phyloP scores from a whole-genome alignment of 2,888 invertebrate species.

The Timandra comae region DNA sequence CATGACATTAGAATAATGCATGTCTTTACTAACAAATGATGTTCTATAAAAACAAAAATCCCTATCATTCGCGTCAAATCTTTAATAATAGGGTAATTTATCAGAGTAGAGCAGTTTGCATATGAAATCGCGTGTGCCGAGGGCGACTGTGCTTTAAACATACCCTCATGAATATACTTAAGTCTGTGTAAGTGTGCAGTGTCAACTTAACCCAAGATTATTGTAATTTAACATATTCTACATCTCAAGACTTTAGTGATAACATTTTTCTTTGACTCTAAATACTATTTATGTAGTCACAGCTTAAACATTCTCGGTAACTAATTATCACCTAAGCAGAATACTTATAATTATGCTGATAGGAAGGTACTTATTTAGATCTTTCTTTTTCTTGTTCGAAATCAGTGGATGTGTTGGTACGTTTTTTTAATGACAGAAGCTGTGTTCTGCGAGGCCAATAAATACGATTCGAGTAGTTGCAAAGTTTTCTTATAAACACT shows the following conservation, averaged over 20 bases:
- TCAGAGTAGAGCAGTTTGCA: slow-evolving; percentile 60
- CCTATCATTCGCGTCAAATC: slow-evolving; percentile 58
- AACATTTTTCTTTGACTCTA: no score
- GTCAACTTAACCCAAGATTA: slow-evolving; percentile 1
- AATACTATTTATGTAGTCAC: slow-evolving; percentile 1
- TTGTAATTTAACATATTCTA: slow-evolving; percentile 1
- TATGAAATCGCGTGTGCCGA: slow-evolving; percentile 56
- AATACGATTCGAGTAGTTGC: no score
- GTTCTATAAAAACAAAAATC: slow-evolving; percentile 39
- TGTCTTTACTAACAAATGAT: slow-evolving; percentile 10
- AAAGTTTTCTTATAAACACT: no score
- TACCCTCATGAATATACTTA: slow-evolving; percentile 25
- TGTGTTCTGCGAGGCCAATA: no score
- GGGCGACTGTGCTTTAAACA: slow-evolving; percentile 46
- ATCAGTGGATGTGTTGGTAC: no score
- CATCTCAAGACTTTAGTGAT: neutral
- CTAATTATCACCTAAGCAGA: no score
- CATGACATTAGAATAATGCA: no score
- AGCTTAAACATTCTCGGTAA: no score
- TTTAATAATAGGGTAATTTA: slow-evolving; percentile 67
- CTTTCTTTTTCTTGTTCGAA: no score
- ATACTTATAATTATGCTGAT: no score
- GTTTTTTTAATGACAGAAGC: no score
- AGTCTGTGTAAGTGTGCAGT: slow-evolving; percentile 22
- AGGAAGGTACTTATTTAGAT: no score